These are phyloP conservation scores for Cyrtorhinus lividipennis DNA, from an alignment of 1,140 invertebrate species.

Conservation along the genomic window DNA sequence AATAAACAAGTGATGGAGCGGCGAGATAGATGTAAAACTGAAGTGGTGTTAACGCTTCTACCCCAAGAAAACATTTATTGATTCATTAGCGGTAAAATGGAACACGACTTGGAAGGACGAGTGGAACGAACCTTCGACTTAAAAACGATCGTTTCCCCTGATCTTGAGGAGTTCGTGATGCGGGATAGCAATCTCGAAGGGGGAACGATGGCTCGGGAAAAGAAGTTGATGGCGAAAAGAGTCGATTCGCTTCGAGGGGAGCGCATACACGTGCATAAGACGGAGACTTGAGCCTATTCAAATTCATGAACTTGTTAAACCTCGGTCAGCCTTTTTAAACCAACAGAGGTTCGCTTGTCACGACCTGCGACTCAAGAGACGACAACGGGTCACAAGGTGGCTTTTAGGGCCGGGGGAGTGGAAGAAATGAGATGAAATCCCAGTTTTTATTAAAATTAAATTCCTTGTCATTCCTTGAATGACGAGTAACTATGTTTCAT, in stretches of 20 bases:
- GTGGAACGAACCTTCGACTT: not conserved
- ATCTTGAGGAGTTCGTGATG: slow-evolving; percentile 2
- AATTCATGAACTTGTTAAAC: slow-evolving; percentile 10
- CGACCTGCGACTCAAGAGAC: slow-evolving; percentile 2
- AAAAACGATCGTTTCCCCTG: not conserved
- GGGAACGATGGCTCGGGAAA: not conserved
- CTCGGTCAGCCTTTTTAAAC: slow-evolving; percentile 1
- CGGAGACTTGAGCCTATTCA: slow-evolving; percentile 1
- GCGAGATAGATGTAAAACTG: not conserved
- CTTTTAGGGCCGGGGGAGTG: not conserved
- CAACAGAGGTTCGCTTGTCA: not conserved
- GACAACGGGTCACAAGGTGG: not conserved
- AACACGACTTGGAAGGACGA: not conserved
- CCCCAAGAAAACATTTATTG: not conserved
- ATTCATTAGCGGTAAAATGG: not conserved
- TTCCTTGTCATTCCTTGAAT: no score
- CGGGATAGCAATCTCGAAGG: not conserved
- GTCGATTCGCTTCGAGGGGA: not conserved
- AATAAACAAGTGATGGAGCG: not conserved
- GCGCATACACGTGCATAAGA: not conserved
- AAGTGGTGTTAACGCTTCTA: slow-evolving; percentile 4
- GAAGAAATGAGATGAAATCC: not conserved
- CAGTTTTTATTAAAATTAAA: no score
- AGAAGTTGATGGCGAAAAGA: not conserved
- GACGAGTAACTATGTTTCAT: no score